These are phyloP conservation scores for Orchestia grillus DNA, from an alignment of 1,140 invertebrate genomes.

Conservation along the genomic window DNA sequence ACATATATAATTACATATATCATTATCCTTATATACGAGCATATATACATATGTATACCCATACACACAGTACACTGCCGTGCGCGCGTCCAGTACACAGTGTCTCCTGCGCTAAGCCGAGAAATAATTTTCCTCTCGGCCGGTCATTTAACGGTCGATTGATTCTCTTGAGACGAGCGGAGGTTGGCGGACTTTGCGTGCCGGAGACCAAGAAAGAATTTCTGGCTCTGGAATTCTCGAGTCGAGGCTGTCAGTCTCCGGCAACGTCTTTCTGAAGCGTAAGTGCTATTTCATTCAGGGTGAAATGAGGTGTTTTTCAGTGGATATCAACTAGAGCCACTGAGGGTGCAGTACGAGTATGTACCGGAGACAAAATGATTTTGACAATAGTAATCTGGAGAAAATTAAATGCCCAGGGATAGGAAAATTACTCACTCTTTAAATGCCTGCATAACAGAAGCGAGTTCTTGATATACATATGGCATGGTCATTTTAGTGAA, in stretches of 20 bases:
- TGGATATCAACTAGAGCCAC: not conserved
- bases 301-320: not conserved
- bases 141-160: constrained; percentile 43
- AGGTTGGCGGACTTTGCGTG: not conserved
- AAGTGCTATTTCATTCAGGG: not conserved
- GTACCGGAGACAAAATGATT: not conserved
- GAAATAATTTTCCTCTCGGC: constrained; percentile 33
- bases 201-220: not conserved
- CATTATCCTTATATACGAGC: too few species aligned
- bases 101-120: not conserved
- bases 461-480: not conserved
- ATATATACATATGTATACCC: too few species aligned
- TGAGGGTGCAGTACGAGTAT: not conserved
- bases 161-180: not conserved
- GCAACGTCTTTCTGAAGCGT: not conserved
- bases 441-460: not conserved
- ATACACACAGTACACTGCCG: not conserved
- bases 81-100: not conserved
- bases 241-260: not conserved
- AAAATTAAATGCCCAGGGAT: not conserved
- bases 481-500: not conserved
- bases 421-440: not conserved
- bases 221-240: not conserved
- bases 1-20: too few species aligned
- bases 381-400: not conserved